Evolutionary conservation across 2,797 vertebrate species (phyloP).

Genomic region (Mormyrus proboscirostris): DNA sequence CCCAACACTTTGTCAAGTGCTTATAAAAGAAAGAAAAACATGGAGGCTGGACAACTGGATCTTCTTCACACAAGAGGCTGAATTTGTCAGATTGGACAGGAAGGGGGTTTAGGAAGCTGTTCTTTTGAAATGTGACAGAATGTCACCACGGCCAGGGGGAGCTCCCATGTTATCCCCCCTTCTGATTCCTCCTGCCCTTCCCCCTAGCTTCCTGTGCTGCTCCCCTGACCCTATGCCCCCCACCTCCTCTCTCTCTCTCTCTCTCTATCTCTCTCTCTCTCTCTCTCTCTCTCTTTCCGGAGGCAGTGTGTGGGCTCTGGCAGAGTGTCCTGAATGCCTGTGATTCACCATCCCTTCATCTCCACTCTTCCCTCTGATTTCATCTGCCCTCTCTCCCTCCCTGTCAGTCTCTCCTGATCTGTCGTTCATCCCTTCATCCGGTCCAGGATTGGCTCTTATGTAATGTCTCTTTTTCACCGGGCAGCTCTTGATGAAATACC

Average conservation of each 20-base stretch:
- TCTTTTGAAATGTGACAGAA: neutral
- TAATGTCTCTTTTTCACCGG: neutral
- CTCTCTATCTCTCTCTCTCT: slow-evolving; percentile 17
- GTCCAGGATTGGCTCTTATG: neutral
- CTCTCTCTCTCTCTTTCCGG: slow-evolving; percentile 17
- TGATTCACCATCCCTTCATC: neutral
- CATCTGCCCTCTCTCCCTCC: neutral
- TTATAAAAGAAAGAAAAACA: neutral
- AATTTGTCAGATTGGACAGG: neutral
- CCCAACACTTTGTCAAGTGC: neutral
- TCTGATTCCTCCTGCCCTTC: neutral
- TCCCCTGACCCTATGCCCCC: slow-evolving; percentile 14
- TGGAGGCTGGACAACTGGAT: neutral
- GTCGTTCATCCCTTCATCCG: neutral
- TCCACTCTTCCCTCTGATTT: neutral
- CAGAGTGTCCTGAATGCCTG: neutral
- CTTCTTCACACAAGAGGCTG: neutral
- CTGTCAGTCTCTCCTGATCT: neutral
- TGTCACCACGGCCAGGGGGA: neutral
- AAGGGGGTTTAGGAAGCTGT: neutral
- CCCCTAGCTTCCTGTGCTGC: neutral
- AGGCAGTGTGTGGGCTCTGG: slow-evolving; percentile 18
- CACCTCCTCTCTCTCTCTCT: neutral
- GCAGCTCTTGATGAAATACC: neutral
- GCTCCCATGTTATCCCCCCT: neutral